Evolutionary conservation across 2,797 vertebrate genomes (phyloP), one percentile per base, ranked within the genome.

Genomic region (Arrhamphus sclerolepis): DNA sequence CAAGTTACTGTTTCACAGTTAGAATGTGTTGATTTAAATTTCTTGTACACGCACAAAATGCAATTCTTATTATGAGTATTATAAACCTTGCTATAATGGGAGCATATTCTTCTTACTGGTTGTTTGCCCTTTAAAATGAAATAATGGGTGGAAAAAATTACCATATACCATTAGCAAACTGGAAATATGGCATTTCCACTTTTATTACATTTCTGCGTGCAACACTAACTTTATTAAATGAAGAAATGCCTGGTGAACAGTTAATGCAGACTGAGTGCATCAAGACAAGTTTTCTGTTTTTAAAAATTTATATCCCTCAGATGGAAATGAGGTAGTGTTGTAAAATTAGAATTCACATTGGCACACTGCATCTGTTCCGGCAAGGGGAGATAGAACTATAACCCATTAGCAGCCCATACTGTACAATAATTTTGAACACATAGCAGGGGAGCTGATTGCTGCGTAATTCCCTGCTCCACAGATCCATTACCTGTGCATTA

Each of bases 401-500:
- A 77, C 46, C 24, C 10, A 73, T 88, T 62, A 80, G 63, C 34
- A 40, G 26, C 34, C 34, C 46, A 55, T 66, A 74, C 62, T 62
- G 50, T 64, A 44, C 66, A 24, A 40, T 71, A 38, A 48, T 56
- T 74, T 64, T 48, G 55, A 62, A 60, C 62, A 67, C 66, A 58
- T 60, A 56, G 63, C 0, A 19, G 58, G 62, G 55, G 57, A 57
- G 75, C 62, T 82, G 75, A 81, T 79, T 66, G 56, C 72, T 21
- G 50, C 59, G n/a, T n/a, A n/a, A n/a, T n/a, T n/a, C n/a, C n/a
- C n/a, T n/a, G n/a, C n/a, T n/a, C n/a, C n/a, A 56, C 77, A 66
- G 6, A 80, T 83, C 80, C 21, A 29, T 47, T 10, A 53, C 67
- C 63, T 22, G 62, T 72, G 72, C 86, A 85, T 87, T 82, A 85